phyloP scores from a whole-genome alignment of 2,113 vertebrate species.

The Zosterops lateralis region DNA sequence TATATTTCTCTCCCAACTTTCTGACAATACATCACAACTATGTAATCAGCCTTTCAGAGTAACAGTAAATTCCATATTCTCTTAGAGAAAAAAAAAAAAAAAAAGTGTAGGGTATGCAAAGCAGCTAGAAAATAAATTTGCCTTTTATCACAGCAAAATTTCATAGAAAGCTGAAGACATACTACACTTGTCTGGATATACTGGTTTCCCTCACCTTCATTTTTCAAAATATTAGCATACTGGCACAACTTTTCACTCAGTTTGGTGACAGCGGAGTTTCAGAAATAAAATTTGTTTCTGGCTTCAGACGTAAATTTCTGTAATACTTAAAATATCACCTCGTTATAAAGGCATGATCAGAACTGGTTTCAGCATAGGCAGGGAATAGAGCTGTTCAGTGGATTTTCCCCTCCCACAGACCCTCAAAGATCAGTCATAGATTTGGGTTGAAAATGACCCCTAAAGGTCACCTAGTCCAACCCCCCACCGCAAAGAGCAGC shows the following conservation, averaged over 20 bases:
- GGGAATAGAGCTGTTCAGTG: background rate
- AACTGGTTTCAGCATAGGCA: background rate
- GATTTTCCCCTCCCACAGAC: accelerated
- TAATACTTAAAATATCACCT: background rate
- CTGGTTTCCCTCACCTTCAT: background rate
- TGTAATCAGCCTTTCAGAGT: background rate
- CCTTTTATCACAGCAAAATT: background rate
- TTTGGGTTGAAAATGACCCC: background rate
- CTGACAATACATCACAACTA: background rate
- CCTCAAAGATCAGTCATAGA: background rate
- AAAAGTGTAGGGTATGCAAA: background rate
- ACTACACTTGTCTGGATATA: background rate
- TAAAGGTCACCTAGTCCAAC: background rate
- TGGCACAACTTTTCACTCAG: background rate
- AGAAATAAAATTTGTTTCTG: background rate
- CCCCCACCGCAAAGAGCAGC: accelerated
- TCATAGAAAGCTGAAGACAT: background rate
- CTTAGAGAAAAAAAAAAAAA: background rate
- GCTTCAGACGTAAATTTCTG: background rate
- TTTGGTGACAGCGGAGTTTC: accelerated
- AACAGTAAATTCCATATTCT: background rate
- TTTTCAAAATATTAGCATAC: background rate
- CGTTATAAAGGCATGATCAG: background rate
- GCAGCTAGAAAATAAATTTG: background rate
- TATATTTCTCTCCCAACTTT: background rate